Percentiles rank a stretch among this genome's conserved stretches.
Conservation (phyloP, 2,888 invertebrate genomes). For the Lepeophtheirus nordmannii region DNA sequence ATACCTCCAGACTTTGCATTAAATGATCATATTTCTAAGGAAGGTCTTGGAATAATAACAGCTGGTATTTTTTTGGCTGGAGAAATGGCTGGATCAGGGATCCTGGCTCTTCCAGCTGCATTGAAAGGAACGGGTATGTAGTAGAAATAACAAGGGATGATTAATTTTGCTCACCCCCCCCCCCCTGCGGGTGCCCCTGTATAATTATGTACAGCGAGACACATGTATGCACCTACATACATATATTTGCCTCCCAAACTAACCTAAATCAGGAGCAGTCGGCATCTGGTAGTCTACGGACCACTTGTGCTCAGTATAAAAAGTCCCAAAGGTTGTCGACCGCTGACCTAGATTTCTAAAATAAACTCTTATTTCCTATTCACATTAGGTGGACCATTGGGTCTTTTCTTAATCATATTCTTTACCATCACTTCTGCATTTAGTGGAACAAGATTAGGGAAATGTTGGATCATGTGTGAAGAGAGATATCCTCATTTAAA, state of each 20-base stretch:
- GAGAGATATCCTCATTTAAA: constrained; percentile 44
- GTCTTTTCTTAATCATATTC: constrained; percentile 44
- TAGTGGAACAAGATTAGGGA: constrained; percentile 49
- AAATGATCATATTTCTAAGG: constrained; percentile 25
- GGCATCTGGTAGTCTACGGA: no score
- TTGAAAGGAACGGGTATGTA: constrained; percentile 46
- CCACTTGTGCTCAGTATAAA: no score
- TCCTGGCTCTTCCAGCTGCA: constrained; percentile 49
- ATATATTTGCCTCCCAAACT: no score
- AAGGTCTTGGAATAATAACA: constrained; percentile 38
- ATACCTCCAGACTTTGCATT: no score
- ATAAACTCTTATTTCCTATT: background rate
- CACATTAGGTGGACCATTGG: constrained; percentile 47
- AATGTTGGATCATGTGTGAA: constrained; percentile 53
- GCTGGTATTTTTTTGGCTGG: constrained; percentile 50
- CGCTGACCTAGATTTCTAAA: background rate
- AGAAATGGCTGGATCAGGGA: constrained; percentile 55
- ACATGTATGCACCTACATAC: background rate
- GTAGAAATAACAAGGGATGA: background rate
- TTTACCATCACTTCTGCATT: constrained; percentile 48
- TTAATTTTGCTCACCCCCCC: no score
- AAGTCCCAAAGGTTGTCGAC: no score
- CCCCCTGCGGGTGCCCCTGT: no score
- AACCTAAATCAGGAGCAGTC: no score
- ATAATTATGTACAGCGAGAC: no score